Conservation (phyloP, 2,888 invertebrate genomes). For the Sminthurides aquaticus region DNA sequence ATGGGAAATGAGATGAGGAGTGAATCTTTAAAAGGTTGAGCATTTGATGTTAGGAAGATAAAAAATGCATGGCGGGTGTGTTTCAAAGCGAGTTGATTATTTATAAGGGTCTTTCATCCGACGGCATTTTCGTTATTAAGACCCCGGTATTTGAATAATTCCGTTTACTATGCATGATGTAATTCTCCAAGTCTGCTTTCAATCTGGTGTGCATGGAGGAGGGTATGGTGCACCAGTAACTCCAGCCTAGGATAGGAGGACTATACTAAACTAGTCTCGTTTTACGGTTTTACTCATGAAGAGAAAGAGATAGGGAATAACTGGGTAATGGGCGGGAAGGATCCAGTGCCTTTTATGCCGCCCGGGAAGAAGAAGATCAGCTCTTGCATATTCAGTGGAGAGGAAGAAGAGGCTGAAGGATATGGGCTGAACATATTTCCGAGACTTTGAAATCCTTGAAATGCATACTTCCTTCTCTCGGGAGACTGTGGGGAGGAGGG, state of each 20-base stretch:
- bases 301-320: background rate
- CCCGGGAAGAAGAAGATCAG: background rate
- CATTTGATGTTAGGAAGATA: background rate
- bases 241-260: background rate
- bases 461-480: no score
- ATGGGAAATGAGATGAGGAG: background rate
- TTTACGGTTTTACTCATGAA: background rate
- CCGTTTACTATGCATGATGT: constrained; percentile 16
- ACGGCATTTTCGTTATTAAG: constrained; percentile 16
- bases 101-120: constrained; percentile 19
- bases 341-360: background rate
- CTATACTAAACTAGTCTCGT: background rate
- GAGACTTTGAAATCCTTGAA: no score
- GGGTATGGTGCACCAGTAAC: background rate
- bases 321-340: background rate
- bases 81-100: constrained; percentile 17
- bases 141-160: constrained; percentile 13
- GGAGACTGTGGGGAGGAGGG: no score
- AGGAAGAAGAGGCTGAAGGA: background rate
- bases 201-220: background rate
- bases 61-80: background rate
- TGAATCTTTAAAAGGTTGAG: background rate
- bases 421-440: no score
- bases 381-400: background rate
- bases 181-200: constrained; percentile 5